Evolutionary conservation across 2,797 vertebrate species (phyloP), one percentile per base, ranked within the genome.

Genomic region (Acomys russatus): DNA sequence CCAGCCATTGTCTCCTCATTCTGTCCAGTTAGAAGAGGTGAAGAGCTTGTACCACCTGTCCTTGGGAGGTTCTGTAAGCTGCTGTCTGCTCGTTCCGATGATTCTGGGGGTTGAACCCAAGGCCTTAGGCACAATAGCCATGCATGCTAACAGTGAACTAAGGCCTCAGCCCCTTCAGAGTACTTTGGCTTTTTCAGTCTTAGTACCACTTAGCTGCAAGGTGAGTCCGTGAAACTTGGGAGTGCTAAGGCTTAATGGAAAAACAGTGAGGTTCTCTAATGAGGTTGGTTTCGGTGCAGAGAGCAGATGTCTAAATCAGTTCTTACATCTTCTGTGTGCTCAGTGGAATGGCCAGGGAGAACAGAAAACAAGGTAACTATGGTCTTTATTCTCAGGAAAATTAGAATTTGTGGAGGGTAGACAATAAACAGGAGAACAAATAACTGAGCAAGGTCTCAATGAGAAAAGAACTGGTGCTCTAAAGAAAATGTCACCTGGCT

Each of bases 161-260:
- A n/a, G 18, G 64, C 84, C 33, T 70, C 84, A 38, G n/a, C 14
- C 23, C 33, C n/a, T 88, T 11, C n/a, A 38, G n/a, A 91, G 79
- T 92, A 64, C 68, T 94, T 92, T 44, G 30, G 20, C 35, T 86
- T 96, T 6, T 92, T 95, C 87, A 88, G n/a, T 82, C 80, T 76
- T 87, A 35, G 18, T 89, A 85, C 28, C 20, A 59, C 12, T 88
- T 86, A 95, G 77, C 80, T 96, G 63, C 94, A 96, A 93, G 87
- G 80, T 59, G 2, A 96, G 35, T 93, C 89, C n/a, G 70, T 70
- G 38, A 88, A 91, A 87, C 38, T 88, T 91, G 22, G 10, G 22
- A 23, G 9, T 74, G 54, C 88, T 79, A 11, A 94, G 59, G n/a
- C 76, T 71, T 20, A 56, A 73, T 38, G 3, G 83, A 23, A 18